Evolutionary conservation across 64 coral and sea anemone genomes (phyloP).

Genomic region (Dendronephthya gigantea): DNA sequence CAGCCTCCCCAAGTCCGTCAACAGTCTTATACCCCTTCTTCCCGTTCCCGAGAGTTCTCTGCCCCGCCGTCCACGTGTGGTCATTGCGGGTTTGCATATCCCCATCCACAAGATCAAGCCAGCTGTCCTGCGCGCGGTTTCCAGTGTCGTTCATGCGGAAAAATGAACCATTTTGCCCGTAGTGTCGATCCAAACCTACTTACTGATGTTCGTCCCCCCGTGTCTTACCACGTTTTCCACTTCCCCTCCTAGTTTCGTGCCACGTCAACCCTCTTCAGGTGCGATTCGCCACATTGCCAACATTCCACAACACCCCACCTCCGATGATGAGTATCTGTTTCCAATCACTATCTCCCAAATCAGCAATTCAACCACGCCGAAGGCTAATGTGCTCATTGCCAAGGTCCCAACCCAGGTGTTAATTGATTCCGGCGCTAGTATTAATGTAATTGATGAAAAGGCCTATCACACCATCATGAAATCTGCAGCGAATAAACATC

Average conservation of each 20-base stretch:
- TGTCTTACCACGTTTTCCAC: neutral
- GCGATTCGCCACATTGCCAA: neutral
- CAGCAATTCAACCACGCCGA: neutral
- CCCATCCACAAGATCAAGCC: neutral
- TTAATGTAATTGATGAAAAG: conserved; percentile 7
- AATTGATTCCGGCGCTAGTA: conserved; percentile 1
- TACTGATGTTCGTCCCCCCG: neutral
- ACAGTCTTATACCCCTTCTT: neutral
- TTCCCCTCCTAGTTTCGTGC: neutral
- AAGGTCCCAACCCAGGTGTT: neutral
- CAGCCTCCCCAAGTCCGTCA: neutral
- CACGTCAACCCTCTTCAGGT: neutral
- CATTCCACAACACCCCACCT: neutral
- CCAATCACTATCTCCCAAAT: neutral
- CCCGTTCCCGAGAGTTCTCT: neutral
- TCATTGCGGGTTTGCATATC: neutral
- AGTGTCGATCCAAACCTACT: neutral
- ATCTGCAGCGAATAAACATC: neutral
- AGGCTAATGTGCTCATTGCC: neutral
- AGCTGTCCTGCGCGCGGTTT: neutral
- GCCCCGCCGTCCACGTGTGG: neutral
- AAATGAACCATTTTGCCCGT: neutral
- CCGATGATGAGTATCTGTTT: neutral
- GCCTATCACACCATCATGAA: neutral
- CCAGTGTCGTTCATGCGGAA: neutral